Evolutionary conservation across 2,113 vertebrate genomes (phyloP).

Genomic region (Falcunculus frontatus): DNA sequence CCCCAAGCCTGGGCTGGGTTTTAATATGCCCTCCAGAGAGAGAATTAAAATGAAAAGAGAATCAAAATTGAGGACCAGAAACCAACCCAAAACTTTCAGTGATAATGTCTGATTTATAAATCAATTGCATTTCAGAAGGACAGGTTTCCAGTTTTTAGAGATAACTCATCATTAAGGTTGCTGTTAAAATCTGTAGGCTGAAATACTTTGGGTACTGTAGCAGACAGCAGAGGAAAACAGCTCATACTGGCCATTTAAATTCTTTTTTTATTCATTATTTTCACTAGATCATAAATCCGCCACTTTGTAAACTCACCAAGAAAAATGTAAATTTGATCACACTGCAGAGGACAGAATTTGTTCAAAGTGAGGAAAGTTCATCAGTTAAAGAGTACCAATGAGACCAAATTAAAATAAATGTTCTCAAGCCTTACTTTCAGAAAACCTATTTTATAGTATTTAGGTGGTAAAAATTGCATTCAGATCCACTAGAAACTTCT

Average conservation of each 20-base stretch:
- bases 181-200: neutral
- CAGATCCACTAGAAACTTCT: neutral
- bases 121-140: neutral
- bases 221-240: neutral
- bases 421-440: neutral
- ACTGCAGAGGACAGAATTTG: neutral
- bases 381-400: neutral
- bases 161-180: neutral
- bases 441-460: neutral
- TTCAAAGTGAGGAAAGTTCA: neutral
- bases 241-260: neutral
- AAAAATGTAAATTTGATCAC: neutral
- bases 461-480: neutral
- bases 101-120: neutral
- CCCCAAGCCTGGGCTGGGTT: neutral
- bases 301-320: neutral
- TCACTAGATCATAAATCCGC: neutral
- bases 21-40: neutral
- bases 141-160: neutral
- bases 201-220: neutral
- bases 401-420: neutral
- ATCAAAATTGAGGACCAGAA: neutral
- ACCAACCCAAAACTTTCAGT: neutral
- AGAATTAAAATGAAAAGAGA: neutral
- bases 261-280: constrained; percentile 4